Base-by-base conservation (phyloP, 2,797 vertebrate genomes). In the Pangasius krempfi region DNA sequence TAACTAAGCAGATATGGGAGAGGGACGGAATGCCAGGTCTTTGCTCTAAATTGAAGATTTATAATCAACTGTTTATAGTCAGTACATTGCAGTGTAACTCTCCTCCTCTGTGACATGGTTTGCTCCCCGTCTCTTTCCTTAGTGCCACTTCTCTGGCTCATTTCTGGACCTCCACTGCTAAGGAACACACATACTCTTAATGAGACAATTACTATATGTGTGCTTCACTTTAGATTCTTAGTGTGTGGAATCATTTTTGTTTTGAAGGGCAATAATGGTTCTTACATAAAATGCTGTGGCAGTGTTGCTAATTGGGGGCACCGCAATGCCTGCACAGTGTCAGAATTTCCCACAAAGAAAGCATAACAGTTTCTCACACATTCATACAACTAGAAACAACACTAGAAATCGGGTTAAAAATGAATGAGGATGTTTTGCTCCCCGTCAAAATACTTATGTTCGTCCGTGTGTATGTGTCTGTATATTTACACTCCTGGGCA, bases 21-120 rank as follows among this genome's bases (percentile, higher is more conserved):
- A 66, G 27, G 12, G 84, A 37, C 3, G 2, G 47, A 9, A 44
- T 18, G 47, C 33, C 12, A 72, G 54, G 16, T 84, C 70, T 66
- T 76, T 82, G 78, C 37, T 44, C 30, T 54, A 58, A 75, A n/a
- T 33, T 37, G 27, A 44, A 84, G 18, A 70, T 73, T 87, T 73
- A n/a, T 70, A 56, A 73, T 20, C 0, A 66, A 7, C 50, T 60
- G 62, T 44, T 75, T 75, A 64, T 50, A 50, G 30, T 50, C 40
- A 20, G 70, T 18, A 37, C 56, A 84, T 66, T 76, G 33, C 33
- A 47, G 14, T 58, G 50, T 81, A 58, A 70, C 72, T 72, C 10
- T 68, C 9, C 52, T 27, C 70, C 25, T 56, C 68, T 25, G 7
- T 85, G 50, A 84, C 47, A 27, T 14, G 5, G 30, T 50, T 87